These are phyloP conservation scores for Cecidostiba fungosa DNA, from an alignment of 2,888 invertebrate genomes.

Conservation along the genomic window DNA sequence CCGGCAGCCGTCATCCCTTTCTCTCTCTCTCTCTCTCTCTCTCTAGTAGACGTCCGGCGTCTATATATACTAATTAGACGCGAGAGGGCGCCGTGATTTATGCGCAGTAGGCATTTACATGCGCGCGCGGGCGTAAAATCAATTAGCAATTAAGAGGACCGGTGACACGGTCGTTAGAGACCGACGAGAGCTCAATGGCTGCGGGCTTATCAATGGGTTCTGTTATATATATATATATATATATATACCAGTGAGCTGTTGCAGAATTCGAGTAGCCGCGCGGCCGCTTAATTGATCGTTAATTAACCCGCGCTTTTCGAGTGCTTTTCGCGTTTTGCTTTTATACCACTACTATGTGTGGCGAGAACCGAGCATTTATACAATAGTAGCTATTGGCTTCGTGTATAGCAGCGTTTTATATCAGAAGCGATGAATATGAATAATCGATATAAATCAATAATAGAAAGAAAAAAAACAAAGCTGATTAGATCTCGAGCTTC, in stretches of 20 bases:
- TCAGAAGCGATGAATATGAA: too few relatives aligned
- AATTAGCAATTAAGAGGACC: conserved; percentile 75
- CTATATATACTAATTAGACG: conserved; percentile 52
- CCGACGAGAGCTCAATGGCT: not conserved
- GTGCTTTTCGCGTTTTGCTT: not conserved
- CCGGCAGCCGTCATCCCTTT: not conserved
- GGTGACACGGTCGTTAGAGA: conserved; percentile 73
- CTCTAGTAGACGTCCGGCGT: too few relatives aligned
- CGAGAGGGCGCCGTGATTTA: conserved; percentile 46
- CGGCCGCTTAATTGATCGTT: conserved; percentile 48
- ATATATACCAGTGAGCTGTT: not conserved
- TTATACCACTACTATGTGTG: not conserved
- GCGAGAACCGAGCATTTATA: too few relatives aligned
- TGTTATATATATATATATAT: too few relatives aligned
- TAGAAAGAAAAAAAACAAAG: not conserved
- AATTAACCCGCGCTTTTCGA: conserved; percentile 38
- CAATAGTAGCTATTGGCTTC: too few relatives aligned
- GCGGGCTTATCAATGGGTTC: conserved; percentile 20
- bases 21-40: too few relatives aligned
- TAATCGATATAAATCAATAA: not conserved
- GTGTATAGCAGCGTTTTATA: too few relatives aligned
- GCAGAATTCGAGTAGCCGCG: not conserved
- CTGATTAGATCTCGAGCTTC: not conserved
- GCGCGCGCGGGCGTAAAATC: conserved; percentile 70
- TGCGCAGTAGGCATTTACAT: conserved; percentile 29